Conservation (phyloP, 2,113 vertebrate species). For the Cygnus buccinator region DNA sequence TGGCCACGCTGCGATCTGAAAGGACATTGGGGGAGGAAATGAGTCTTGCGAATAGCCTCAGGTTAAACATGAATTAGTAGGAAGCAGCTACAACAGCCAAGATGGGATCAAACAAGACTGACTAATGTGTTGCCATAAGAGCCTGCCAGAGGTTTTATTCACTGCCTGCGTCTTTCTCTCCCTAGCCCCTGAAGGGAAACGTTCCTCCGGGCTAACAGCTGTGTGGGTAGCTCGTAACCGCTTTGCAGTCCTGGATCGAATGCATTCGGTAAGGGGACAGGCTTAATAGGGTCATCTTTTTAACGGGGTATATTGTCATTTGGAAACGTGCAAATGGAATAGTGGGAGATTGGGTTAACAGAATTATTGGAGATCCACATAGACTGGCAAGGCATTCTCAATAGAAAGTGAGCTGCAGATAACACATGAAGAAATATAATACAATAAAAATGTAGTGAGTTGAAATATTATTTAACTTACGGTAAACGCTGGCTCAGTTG, state of each 20-base stretch:
- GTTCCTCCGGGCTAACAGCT: slow-evolving; percentile 94
- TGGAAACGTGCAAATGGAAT: neutral
- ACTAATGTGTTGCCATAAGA: slow-evolving; percentile 23
- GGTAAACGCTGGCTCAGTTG: neutral
- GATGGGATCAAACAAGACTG: slow-evolving; percentile 35
- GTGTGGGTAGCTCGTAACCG: slow-evolving; percentile 98
- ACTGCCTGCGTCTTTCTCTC: slow-evolving; percentile 34
- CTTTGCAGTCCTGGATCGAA: slow-evolving; percentile 94
- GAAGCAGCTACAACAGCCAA: slow-evolving; percentile 55
- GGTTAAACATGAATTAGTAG: slow-evolving; percentile 59
- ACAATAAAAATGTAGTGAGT: neutral
- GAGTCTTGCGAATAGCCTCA: slow-evolving; percentile 44
- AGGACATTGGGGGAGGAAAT: slow-evolving; percentile 11
- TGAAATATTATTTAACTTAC: neutral
- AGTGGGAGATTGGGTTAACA: neutral
- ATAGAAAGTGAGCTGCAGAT: neutral
- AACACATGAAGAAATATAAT: accelerated
- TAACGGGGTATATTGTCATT: neutral
- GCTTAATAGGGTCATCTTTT: neutral
- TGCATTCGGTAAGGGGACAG: slow-evolving; percentile 89
- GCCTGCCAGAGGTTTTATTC: slow-evolving; percentile 47
- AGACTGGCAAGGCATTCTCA: neutral
- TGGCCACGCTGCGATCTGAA: neutral
- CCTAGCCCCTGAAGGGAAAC: slow-evolving; percentile 93
- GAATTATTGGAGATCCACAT: neutral